A percentile compares a stretch with the other conserved stretches of the same genome.
Evolutionary conservation across 2,797 vertebrate genomes (phyloP).

Genomic region (Bovichtus variegatus): DNA sequence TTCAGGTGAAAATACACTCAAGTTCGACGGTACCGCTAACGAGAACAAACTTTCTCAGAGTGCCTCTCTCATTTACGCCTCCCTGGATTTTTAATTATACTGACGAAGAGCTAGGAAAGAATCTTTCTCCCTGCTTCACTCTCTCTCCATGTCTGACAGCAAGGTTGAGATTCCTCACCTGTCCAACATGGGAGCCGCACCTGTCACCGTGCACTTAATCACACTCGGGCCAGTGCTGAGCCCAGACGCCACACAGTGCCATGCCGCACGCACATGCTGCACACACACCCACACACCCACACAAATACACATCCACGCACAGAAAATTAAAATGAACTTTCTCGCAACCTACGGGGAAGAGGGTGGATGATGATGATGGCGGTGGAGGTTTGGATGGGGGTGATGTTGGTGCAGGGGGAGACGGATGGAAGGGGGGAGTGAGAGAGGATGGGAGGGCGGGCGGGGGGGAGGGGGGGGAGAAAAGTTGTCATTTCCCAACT

Average conservation of each 20-base stretch:
- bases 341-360: slow-evolving; percentile 88
- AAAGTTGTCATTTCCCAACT: slow-evolving; percentile 98
- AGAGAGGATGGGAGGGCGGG: slow-evolving; percentile 42
- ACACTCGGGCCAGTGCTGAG: slow-evolving; percentile 80
- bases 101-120: slow-evolving; percentile 78
- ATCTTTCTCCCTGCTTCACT: slow-evolving; percentile 55
- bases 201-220: slow-evolving; percentile 89
- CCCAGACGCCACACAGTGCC: slow-evolving; percentile 74
- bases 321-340: slow-evolving; percentile 99
- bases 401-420: slow-evolving; percentile 65
- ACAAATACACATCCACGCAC: slow-evolving; percentile 36
- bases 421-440: slow-evolving; percentile 54
- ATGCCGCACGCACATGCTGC: slow-evolving; percentile 32
- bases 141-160: slow-evolving; percentile 82
- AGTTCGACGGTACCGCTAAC: slow-evolving; percentile 75
- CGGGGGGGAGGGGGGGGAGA: slow-evolving; percentile 62
- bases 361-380: slow-evolving; percentile 76
- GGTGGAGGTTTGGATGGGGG: slow-evolving; percentile 69
- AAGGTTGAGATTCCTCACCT: slow-evolving; percentile 88
- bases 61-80: slow-evolving; percentile 82
- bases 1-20: slow-evolving; percentile 66
- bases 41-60: slow-evolving; percentile 82
- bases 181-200: slow-evolving; percentile 87
- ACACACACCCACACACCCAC: slow-evolving; percentile 19
- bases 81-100: slow-evolving; percentile 87